Evolutionary conservation across 2,113 vertebrate species (phyloP).

Genomic region (Pao palembangensis): DNA sequence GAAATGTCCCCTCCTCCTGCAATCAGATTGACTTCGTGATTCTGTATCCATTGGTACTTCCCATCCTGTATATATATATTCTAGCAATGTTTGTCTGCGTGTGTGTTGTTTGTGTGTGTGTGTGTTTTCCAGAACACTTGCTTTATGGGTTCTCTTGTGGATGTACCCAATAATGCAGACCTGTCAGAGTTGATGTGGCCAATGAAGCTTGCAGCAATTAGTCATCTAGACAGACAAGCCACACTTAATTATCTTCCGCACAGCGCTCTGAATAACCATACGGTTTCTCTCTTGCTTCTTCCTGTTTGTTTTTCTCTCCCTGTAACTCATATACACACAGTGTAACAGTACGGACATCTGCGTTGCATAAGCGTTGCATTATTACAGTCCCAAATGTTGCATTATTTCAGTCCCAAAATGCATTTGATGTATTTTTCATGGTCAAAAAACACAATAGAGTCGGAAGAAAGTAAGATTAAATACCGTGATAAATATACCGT

Average conservation of each 20-base stretch:
- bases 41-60: slow-evolving; percentile 19
- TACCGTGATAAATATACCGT: too few relatives aligned
- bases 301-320: not conserved
- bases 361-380: too few relatives aligned
- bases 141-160: slow-evolving; percentile 18
- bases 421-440: not conserved
- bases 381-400: too few relatives aligned
- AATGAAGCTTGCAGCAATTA: slow-evolving; percentile 37
- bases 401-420: too few relatives aligned
- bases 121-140: not conserved
- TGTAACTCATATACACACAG: not conserved
- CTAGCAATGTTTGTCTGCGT: not conserved
- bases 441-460: not conserved
- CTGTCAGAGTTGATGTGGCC: slow-evolving; percentile 33
- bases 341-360: not conserved
- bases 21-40: slow-evolving; percentile 17
- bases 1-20: slow-evolving; percentile 13
- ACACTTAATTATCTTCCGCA: slow-evolving; percentile 6
- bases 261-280: slow-evolving; percentile 1
- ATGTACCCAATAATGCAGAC: slow-evolving; percentile 19
- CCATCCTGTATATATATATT: slow-evolving; percentile 1
- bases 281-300: not conserved
- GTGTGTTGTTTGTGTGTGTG: not conserved
- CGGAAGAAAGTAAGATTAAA: not conserved
- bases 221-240: slow-evolving; percentile 26